Percentiles rank a stretch among this genome's conserved stretches.
phyloP scores from a whole-genome alignment of 1,140 invertebrate species.

The Drosophila varians region DNA sequence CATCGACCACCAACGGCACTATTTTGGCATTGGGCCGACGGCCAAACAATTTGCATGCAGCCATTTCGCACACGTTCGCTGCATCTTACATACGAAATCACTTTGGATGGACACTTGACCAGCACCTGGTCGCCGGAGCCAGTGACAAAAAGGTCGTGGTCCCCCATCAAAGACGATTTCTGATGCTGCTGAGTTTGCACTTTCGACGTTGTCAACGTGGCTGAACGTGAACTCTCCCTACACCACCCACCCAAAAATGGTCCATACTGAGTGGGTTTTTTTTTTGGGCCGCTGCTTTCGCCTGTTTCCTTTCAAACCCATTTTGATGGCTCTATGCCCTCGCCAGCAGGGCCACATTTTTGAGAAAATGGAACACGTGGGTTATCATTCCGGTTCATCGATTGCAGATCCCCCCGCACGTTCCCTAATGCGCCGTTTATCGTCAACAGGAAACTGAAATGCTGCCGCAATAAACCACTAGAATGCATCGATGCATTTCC shows the following conservation, averaged over 20 bases:
- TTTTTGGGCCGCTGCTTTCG: not conserved
- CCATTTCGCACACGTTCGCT: constrained; percentile 45
- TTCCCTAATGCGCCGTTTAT: constrained; percentile 10
- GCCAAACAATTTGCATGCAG: constrained; percentile 55
- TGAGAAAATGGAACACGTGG: constrained; percentile 30
- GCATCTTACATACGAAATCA: constrained; percentile 59
- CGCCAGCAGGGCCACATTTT: constrained; percentile 1
- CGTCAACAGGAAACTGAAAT: constrained; percentile 31
- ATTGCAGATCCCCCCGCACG: constrained; percentile 1
- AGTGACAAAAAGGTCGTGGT: constrained; percentile 10
- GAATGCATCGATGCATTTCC: constrained; percentile 47
- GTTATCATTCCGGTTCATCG: constrained; percentile 31
- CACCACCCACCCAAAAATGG: not conserved
- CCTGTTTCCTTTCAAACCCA: not conserved
- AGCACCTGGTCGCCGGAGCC: constrained; percentile 16
- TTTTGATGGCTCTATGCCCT: not conserved
- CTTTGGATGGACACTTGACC: constrained; percentile 32
- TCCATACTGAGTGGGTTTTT: constrained; percentile 22
- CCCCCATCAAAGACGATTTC: constrained; percentile 50
- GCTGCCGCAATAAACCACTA: constrained; percentile 34
- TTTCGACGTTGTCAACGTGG: constrained; percentile 12
- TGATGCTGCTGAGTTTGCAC: constrained; percentile 34
- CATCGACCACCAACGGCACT: not conserved
- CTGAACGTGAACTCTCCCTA: not conserved
- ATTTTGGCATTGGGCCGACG: constrained; percentile 5